Base-by-base conservation (phyloP, 37 sponge, comb jelly and placozoan genomes). In the Spongilla lacustris region DNA sequence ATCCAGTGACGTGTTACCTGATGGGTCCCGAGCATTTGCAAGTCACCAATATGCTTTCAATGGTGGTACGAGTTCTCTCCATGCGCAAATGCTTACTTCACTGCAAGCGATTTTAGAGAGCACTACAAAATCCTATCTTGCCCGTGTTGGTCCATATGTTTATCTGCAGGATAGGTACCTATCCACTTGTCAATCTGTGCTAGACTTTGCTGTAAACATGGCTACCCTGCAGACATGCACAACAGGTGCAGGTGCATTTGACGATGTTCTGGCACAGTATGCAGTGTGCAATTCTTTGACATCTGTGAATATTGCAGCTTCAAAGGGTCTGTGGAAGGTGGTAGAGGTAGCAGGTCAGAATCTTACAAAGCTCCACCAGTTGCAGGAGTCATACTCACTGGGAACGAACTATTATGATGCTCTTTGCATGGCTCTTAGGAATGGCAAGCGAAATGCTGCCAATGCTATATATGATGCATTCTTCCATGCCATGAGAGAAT, bases 311-410 rank as follows among this genome's bases (percentile, higher is more conserved):
- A 13, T 17, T 2, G 80, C 87, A 73, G 73, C 80, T 22, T 14
- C 19, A 35, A 79, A 73, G 38, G 87, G 87, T 3, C 77, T 80
- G 66, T 79, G 79, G 87, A 36, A 49, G 12, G 66, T 83, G 24
- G 58, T 83, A 19, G 75, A 74, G 17, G 36, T 46, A 11, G 74
- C 75, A 12, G 21, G 58, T 58, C 58, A 17, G 11, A 58, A 17
- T 10, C 1, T 73, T 32, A 2, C 34, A 26, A 29, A 66, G 32
- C 35, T 74, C 32, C 73, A 29, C 32, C 27, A 73, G 29, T 73
- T 73, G 25, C 13, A 23, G 2, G 4, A 31, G 29, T 31, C 35
- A 2, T 74, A 32, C 35, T 8, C 75, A 27, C 75, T 74, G 2
- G 21, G 22, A 13, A 34, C 32, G 32, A 30, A 8, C 3, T 74